Evolutionary conservation across 2,888 invertebrate genomes (phyloP).

Genomic region (Brachylomia viminalis): DNA sequence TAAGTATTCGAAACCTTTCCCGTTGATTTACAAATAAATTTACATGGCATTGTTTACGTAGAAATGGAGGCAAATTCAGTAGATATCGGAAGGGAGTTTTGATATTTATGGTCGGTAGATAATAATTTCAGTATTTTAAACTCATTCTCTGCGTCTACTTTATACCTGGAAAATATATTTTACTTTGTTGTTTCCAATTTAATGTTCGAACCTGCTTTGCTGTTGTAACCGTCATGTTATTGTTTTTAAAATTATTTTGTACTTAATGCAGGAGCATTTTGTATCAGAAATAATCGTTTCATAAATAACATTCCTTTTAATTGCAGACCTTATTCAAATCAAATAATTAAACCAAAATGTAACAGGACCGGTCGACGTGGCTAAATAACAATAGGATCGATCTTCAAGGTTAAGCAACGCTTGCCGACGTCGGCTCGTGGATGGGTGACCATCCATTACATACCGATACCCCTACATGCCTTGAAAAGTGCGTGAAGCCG

Average conservation of each 20-base stretch:
- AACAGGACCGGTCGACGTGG: too few species aligned
- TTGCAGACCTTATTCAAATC: background rate
- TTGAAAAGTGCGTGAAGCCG: too few species aligned
- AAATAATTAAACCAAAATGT: too few species aligned
- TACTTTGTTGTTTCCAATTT: slow-evolving; percentile 6
- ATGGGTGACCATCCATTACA: too few species aligned
- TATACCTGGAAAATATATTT: background rate
- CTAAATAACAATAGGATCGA: too few species aligned
- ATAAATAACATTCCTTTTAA: background rate
- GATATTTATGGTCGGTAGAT: slow-evolving; percentile 31
- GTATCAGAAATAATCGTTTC: background rate
- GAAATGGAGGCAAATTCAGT: slow-evolving; percentile 8
- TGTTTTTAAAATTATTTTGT: background rate
- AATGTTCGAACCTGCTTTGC: background rate
- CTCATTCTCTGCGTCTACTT: background rate
- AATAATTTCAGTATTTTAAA: slow-evolving; percentile 24
- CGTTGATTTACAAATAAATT: slow-evolving; percentile 51
- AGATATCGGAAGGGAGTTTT: background rate
- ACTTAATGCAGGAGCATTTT: background rate
- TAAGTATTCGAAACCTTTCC: slow-evolving; percentile 4
- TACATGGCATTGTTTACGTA: slow-evolving; percentile 40
- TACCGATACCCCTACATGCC: too few species aligned
- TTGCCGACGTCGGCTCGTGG: too few species aligned
- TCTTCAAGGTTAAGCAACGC: too few species aligned
- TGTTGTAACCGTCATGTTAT: background rate